Evolutionary conservation across 2,113 vertebrate species (phyloP).

Genomic region (Camelus dromedarius): DNA sequence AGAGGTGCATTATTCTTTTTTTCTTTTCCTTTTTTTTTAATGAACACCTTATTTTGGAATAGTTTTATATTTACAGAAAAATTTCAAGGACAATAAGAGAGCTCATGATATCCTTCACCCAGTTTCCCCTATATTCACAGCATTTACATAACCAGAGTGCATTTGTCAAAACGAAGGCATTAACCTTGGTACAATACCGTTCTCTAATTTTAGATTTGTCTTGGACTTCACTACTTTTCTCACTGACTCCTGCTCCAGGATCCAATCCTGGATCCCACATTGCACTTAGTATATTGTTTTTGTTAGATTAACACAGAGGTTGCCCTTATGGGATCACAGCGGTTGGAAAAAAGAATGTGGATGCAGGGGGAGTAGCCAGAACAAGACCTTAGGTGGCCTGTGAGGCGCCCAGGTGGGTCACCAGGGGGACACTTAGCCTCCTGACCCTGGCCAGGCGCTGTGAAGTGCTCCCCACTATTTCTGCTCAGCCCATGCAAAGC

Average conservation of each 20-base stretch:
- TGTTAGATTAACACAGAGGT: background rate
- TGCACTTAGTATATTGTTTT: no score
- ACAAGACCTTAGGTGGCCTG: background rate
- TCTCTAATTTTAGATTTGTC: background rate
- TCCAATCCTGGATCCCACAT: rapidly evolving
- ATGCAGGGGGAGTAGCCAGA: background rate
- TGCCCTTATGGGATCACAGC: background rate
- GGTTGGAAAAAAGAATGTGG: background rate
- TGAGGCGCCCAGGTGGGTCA: background rate
- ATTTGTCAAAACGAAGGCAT: background rate
- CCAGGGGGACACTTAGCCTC: background rate
- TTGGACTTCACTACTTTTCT: background rate
- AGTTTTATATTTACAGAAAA: background rate
- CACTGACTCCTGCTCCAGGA: background rate
- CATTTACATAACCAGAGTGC: background rate
- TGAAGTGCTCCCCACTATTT: rapidly evolving
- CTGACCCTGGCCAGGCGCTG: background rate
- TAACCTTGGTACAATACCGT: background rate
- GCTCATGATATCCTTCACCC: background rate
- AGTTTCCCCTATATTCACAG: background rate
- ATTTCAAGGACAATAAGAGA: background rate
- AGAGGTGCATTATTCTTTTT: background rate
- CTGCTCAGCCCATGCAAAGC: background rate
- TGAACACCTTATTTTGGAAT: background rate
- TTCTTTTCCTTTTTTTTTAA: background rate